phyloP scores from a whole-genome alignment of 2,888 invertebrate genomes.

The Homarus gammarus region DNA sequence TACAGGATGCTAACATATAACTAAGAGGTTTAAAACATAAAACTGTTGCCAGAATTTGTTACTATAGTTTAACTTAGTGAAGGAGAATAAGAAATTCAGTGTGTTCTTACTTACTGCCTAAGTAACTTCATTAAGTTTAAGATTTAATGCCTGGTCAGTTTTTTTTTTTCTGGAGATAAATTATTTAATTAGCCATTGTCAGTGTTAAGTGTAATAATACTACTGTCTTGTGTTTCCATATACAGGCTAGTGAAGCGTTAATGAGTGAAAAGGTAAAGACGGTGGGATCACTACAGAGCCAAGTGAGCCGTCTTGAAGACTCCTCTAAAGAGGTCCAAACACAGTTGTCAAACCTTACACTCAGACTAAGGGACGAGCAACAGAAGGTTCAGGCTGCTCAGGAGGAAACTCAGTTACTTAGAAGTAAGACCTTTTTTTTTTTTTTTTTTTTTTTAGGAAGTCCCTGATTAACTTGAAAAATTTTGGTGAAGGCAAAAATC shows the following conservation, averaged over 20 bases:
- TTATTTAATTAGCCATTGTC: no score
- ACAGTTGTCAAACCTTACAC: slow-evolving; percentile 48
- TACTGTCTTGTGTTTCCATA: not conserved
- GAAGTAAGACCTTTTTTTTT: slow-evolving; percentile 15
- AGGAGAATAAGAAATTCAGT: no score
- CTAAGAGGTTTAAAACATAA: no score
- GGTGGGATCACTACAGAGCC: slow-evolving; percentile 54
- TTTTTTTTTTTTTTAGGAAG: not conserved
- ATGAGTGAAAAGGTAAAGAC: slow-evolving; percentile 61
- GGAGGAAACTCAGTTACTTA: slow-evolving; percentile 51
- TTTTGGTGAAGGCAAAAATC: no score
- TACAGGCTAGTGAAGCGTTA: slow-evolving; percentile 63
- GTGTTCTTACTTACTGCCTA: no score
- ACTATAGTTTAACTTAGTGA: no score
- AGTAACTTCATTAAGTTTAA: not conserved
- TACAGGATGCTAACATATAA: no score
- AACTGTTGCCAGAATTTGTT: no score
- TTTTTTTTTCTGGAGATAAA: no score
- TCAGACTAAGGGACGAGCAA: slow-evolving; percentile 58
- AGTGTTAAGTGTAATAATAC: no score
- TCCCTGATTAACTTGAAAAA: no score
- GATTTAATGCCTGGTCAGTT: not conserved
- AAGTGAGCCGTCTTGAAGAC: slow-evolving; percentile 61
- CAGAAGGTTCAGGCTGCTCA: slow-evolving; percentile 43
- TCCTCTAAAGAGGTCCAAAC: slow-evolving; percentile 52